Conservation (phyloP, 2,888 invertebrate genomes). For the Cordilura impudica region DNA sequence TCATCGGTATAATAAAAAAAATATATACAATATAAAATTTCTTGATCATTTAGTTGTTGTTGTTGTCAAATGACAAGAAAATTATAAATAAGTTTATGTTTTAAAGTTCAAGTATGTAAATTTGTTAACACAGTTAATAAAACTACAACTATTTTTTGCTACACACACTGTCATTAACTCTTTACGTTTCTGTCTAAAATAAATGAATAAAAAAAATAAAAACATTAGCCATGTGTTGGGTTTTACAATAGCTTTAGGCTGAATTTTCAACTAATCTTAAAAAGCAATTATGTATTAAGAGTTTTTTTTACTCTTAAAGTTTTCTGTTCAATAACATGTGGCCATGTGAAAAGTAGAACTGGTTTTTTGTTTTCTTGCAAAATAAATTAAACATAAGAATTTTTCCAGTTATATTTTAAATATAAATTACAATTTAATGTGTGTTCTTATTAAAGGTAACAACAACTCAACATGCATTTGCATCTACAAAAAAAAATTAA, state of each 20-base stretch:
- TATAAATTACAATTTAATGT: constrained; percentile 28
- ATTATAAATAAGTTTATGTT: constrained; percentile 4
- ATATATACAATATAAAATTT: neutral
- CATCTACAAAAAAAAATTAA: constrained; percentile 1
- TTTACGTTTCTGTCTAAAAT: too few relatives aligned
- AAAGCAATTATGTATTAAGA: constrained; percentile 5
- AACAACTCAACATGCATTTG: neutral
- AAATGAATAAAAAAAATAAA: neutral
- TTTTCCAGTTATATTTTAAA: constrained; percentile 19
- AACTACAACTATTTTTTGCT: constrained; percentile 12
- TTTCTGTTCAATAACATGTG: constrained; percentile 34
- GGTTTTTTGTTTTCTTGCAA: neutral
- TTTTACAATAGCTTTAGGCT: constrained; percentile 7
- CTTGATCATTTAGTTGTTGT: neutral
- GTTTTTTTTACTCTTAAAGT: neutral
- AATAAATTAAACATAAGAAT: neutral
- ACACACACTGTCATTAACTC: neutral
- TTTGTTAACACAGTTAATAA: constrained; percentile 37
- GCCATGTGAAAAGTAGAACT: constrained; percentile 6
- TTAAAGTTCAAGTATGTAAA: constrained; percentile 59
- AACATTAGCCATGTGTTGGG: neutral
- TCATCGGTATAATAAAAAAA: constrained; percentile 2
- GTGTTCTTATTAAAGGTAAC: neutral
- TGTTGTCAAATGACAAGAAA: neutral
- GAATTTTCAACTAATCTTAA: constrained; percentile 4